A percentile compares a stretch with the other conserved stretches of the same genome.
Conservation (phyloP, 2,888 invertebrate species). For the Phortica magna region DNA sequence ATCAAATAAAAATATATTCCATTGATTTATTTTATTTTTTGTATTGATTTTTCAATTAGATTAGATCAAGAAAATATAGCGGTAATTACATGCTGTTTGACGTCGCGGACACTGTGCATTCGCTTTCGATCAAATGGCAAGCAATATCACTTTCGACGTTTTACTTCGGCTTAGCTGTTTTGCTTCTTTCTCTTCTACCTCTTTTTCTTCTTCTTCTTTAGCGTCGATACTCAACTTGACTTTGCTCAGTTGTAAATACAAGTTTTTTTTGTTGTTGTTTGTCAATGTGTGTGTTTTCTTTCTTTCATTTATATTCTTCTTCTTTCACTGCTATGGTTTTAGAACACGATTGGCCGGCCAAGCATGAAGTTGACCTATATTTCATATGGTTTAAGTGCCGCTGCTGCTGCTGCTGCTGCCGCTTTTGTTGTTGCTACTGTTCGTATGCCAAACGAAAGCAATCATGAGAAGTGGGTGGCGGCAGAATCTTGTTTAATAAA, state of each 20-base stretch:
- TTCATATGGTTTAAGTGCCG: conserved; percentile 34
- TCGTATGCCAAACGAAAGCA: neutral
- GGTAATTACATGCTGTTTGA: neutral
- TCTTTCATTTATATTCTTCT: neutral
- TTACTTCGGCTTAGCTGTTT: no score
- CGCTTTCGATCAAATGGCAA: conserved; percentile 69
- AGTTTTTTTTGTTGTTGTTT: conserved; percentile 44
- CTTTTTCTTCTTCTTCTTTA: conserved; percentile 2
- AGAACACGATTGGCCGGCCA: conserved; percentile 33
- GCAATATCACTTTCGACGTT: conserved; percentile 67
- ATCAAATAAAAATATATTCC: conserved; percentile 32
- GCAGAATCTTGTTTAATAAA: conserved; percentile 26
- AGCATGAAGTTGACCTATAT: conserved; percentile 66
- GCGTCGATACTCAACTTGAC: conserved; percentile 33
- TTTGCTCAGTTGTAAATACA: conserved; percentile 57
- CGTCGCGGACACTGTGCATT: conserved; percentile 48
- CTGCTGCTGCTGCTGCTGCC: neutral
- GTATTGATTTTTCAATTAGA: neutral
- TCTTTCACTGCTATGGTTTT: neutral
- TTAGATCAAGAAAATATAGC: neutral
- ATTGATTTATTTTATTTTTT: neutral
- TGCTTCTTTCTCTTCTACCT: neutral
- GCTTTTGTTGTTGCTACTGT: neutral
- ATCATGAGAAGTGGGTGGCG: conserved; percentile 53
- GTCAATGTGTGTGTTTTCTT: neutral